Evolutionary conservation across 2,888 invertebrate species (phyloP).

Genomic region (Horisme vitalbata): DNA sequence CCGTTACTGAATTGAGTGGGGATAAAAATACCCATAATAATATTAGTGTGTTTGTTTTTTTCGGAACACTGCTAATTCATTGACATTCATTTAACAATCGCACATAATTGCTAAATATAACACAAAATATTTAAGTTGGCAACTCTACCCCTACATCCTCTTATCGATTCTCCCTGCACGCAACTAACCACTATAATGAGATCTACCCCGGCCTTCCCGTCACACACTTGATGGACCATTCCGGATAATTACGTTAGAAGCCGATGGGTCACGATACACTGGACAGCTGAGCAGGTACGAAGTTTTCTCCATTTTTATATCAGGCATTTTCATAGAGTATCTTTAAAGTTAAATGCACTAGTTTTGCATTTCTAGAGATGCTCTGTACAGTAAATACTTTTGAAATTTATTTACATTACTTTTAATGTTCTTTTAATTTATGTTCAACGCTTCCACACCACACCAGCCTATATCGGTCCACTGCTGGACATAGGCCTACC

Average conservation of each 20-base stretch:
- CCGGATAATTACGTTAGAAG: constrained; percentile 11
- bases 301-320: constrained; percentile 23
- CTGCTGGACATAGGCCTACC: no score
- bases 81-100: no score
- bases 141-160: constrained; percentile 11
- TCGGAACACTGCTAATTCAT: no score
- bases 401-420: no score
- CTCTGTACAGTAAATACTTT: no score
- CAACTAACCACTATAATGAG: constrained; percentile 17
- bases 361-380: background rate
- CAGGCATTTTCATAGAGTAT: background rate
- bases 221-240: constrained; percentile 12
- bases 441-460: no score
- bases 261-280: constrained; percentile 14
- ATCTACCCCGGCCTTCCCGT: constrained; percentile 16
- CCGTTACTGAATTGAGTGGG: no score
- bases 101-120: background rate
- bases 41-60: no score
- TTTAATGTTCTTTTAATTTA: background rate
- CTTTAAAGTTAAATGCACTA: constrained; percentile 4
- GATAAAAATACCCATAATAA: no score
- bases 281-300: constrained; percentile 15
- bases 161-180: constrained; percentile 28
- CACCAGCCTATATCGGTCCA: no score
- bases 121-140: constrained; percentile 2